Evolutionary conservation across 2,888 invertebrate species (phyloP).

Genomic region (Cenopis cana): DNA sequence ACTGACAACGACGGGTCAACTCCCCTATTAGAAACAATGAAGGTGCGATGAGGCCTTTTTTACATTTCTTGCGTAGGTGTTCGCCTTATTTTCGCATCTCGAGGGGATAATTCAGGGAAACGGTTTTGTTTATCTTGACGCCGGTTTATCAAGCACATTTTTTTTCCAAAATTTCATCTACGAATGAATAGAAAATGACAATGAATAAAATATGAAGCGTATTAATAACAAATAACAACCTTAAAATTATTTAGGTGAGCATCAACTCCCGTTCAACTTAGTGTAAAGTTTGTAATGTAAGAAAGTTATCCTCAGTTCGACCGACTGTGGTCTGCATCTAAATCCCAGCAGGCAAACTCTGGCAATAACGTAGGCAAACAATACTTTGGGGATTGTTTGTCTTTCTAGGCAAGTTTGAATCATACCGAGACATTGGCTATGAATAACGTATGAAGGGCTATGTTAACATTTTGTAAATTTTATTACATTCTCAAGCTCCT

Average conservation of each 20-base stretch:
- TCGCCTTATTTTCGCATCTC: neutral
- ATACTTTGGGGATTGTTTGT: conserved; percentile 14
- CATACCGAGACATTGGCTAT: neutral
- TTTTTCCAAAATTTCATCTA: too few relatives aligned
- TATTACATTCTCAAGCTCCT: too few relatives aligned
- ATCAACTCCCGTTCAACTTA: conserved; percentile 1
- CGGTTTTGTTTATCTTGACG: neutral
- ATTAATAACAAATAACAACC: too few relatives aligned
- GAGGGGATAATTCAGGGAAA: neutral
- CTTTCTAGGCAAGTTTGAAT: neutral
- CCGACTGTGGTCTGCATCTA: conserved; percentile 10
- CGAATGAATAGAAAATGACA: too few relatives aligned
- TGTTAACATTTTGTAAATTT: too few relatives aligned
- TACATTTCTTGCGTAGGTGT: neutral
- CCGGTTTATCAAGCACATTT: too few relatives aligned
- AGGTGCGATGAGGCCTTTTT: neutral
- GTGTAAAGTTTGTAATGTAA: conserved; percentile 10
- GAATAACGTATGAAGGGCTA: neutral
- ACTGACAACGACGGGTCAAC: too few relatives aligned
- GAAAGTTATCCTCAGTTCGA: neutral
- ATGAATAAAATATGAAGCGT: too few relatives aligned
- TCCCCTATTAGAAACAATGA: neutral
- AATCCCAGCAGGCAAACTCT: conserved; percentile 2
- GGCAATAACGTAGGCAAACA: conserved; percentile 5
- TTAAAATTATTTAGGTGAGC: neutral